phyloP scores from a whole-genome alignment of 1,140 invertebrate species.

The Adoxophyes honmai region DNA sequence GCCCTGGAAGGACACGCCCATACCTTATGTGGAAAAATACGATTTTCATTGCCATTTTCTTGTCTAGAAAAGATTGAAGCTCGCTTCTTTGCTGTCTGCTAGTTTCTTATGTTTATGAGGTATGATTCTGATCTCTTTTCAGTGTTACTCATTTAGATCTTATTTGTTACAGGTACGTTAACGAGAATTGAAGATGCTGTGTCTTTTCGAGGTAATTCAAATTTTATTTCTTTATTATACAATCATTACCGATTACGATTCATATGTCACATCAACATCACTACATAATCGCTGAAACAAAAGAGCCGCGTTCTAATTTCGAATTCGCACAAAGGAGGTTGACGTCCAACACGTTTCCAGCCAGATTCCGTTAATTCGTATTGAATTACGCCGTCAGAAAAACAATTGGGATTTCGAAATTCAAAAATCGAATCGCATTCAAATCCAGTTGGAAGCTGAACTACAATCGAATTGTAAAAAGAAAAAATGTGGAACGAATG shows the following conservation, averaged over 20 bases:
- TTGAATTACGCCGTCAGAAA: conserved; percentile 55
- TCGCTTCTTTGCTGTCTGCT: conserved; percentile 18
- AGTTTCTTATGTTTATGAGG: conserved; percentile 30
- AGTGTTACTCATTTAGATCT: conserved; percentile 28
- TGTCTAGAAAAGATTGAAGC: conserved; percentile 24
- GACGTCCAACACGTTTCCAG: conserved; percentile 27
- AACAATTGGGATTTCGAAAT: conserved; percentile 16
- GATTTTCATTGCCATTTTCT: conserved; percentile 46
- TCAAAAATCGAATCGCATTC: conserved; percentile 49
- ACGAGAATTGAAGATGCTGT: conserved; percentile 38
- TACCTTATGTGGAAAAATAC: conserved; percentile 58
- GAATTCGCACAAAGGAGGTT: conserved; percentile 13
- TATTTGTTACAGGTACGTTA: conserved; percentile 54
- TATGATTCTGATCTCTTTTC: conserved; percentile 28
- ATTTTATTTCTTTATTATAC: conserved; percentile 20
- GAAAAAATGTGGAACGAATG: conserved; percentile 43
- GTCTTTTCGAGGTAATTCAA: conserved; percentile 40
- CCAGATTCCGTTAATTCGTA: conserved; percentile 68
- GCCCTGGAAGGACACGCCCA: conserved; percentile 60
- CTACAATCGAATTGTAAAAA: conserved; percentile 40
- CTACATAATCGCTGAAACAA: conserved; percentile 3
- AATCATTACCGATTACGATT: conserved; percentile 12
- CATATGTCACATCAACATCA: conserved; percentile 7
- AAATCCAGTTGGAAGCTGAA: conserved; percentile 27
- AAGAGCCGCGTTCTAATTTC: conserved; percentile 10